A percentile compares a stretch with the other conserved stretches of the same genome.
Evolutionary conservation across 2,113 vertebrate species (phyloP).

Genomic region (Lutjanus erythropterus): DNA sequence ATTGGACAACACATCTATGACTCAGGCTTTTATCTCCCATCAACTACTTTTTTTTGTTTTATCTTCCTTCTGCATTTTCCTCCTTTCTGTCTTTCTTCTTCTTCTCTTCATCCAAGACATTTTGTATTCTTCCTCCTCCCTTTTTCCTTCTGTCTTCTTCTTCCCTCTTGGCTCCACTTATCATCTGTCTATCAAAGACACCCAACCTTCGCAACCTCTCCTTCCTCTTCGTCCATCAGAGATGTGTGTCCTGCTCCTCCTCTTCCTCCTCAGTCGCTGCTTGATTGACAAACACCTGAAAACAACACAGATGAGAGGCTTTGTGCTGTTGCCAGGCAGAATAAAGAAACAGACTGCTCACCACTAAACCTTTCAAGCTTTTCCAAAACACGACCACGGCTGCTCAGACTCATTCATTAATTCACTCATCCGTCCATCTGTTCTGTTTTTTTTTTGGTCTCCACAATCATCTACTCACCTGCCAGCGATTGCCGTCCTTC

Average conservation of each 20-base stretch:
- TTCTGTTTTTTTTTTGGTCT: too few species aligned
- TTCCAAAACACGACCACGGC: neutral
- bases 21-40: neutral
- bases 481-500: constrained; percentile 86
- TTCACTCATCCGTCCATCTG: neutral
- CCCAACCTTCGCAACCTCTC: constrained; percentile 11
- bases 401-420: neutral
- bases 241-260: constrained; percentile 97
- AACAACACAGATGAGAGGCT: neutral
- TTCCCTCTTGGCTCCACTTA: neutral
- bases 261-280: constrained; percentile 89
- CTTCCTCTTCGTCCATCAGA: constrained; percentile 82
- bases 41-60: neutral
- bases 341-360: neutral
- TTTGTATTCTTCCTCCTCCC: neutral
- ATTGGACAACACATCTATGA: constrained; percentile 16
- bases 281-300: constrained; percentile 91
- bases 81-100: neutral
- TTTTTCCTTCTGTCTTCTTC: constrained; percentile 16
- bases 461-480: constrained; percentile 75
- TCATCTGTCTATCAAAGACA: constrained; percentile 21
- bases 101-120: constrained; percentile 12
- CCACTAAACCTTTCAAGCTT: neutral
- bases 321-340: neutral
- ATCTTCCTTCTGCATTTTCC: neutral